A percentile compares a stretch with the other conserved stretches of the same genome.
These are phyloP conservation scores for Furcula furcula DNA, from an alignment of 2,888 invertebrate genomes.

Conservation along the genomic window DNA sequence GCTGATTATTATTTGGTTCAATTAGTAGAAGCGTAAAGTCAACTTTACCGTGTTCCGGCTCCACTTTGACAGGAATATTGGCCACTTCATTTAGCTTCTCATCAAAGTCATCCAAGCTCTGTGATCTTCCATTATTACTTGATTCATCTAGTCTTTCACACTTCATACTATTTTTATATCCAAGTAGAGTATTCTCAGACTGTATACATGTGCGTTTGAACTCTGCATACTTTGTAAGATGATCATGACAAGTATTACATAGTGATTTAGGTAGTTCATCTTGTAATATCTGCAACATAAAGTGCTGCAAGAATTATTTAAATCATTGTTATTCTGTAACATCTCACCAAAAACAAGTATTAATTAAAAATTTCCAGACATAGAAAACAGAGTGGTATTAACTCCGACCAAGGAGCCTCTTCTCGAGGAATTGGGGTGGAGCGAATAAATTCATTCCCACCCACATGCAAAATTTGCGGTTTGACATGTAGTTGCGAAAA, in stretches of 20 bases:
- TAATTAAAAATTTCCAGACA: too few species aligned
- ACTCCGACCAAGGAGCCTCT: too few species aligned
- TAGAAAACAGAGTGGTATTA: too few species aligned
- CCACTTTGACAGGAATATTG: slow-evolving; percentile 14
- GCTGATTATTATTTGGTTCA: too few species aligned
- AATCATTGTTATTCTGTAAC: background rate
- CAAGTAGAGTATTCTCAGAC: slow-evolving; percentile 52
- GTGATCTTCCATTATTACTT: background rate
- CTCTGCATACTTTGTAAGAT: slow-evolving; percentile 49
- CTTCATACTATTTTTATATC: slow-evolving; percentile 30
- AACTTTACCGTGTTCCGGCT: too few species aligned
- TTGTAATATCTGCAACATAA: slow-evolving; percentile 45
- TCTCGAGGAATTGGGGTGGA: too few species aligned
- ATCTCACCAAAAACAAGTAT: too few species aligned
- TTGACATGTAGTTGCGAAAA: too few species aligned
- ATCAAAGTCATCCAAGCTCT: slow-evolving; percentile 6
- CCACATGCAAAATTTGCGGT: too few species aligned
- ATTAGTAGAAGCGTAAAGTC: too few species aligned
- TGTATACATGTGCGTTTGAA: slow-evolving; percentile 67
- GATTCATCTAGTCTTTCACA: slow-evolving; percentile 13
- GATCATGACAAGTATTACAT: slow-evolving; percentile 57
- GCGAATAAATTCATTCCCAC: too few species aligned
- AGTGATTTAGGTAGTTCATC: slow-evolving; percentile 60
- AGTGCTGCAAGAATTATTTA: background rate
- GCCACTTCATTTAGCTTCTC: slow-evolving; percentile 16